Conservation (phyloP, 2,113 vertebrate species). For the Circaetus cinerascens region DNA sequence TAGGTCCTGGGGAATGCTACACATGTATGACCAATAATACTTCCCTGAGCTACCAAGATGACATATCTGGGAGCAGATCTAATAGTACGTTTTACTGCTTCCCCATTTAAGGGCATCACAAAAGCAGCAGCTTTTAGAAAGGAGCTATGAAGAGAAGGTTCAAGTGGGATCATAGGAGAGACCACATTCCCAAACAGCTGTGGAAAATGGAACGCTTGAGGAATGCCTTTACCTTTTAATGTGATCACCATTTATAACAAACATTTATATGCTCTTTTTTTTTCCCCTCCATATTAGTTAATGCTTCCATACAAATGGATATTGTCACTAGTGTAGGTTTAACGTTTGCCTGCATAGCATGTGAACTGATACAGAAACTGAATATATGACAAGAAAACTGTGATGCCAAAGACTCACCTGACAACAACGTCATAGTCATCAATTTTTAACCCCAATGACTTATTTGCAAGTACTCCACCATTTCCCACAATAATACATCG, state of each 20-base stretch:
- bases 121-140: not conserved
- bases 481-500: conserved; percentile 95
- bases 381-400: not conserved
- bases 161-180: not conserved
- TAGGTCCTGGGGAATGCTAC: not conserved
- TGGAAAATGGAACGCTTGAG: not conserved
- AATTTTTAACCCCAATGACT: conserved; percentile 92
- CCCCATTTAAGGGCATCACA: not conserved
- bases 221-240: not conserved
- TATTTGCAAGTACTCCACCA: conserved; percentile 94
- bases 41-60: not conserved
- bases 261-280: not conserved
- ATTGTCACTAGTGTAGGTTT: not conserved
- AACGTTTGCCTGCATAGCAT: not conserved
- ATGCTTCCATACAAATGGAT: not conserved
- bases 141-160: not conserved
- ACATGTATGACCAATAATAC: not conserved
- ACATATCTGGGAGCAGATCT: not conserved
- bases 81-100: not conserved
- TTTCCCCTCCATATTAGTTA: not conserved
- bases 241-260: not conserved
- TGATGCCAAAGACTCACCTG: conserved; percentile 79
- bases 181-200: not conserved
- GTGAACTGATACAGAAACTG: not conserved
- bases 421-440: conserved; percentile 93